These are phyloP conservation scores for Saimiri boliviensis DNA, from an alignment of 2,113 vertebrate genomes.

Conservation along the genomic window DNA sequence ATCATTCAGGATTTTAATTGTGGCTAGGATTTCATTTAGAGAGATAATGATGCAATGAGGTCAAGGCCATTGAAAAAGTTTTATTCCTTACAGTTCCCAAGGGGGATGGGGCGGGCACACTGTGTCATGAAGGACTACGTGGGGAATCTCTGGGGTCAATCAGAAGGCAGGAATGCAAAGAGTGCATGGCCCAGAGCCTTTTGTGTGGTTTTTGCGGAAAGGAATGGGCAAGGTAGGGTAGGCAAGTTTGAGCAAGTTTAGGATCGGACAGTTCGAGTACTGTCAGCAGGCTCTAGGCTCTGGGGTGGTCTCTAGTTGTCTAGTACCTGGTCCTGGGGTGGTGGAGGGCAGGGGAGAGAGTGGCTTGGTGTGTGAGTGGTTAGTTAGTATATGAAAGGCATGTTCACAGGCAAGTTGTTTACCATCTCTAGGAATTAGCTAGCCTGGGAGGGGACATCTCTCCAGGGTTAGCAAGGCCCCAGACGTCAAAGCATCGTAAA, in stretches of 20 bases:
- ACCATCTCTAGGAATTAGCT: background rate
- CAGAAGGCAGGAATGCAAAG: background rate
- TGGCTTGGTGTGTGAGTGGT: background rate
- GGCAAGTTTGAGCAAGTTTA: background rate
- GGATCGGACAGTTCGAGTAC: background rate
- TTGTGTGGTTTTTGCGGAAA: background rate
- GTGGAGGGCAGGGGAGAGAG: background rate
- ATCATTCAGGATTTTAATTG: background rate
- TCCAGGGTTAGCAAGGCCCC: background rate
- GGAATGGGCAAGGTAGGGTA: rapidly evolving
- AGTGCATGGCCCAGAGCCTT: background rate
- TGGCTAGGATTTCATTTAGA: background rate
- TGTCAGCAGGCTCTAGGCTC: background rate
- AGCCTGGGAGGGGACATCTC: background rate
- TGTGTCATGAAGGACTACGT: background rate
- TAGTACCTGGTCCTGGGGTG: background rate
- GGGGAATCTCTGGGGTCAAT: background rate
- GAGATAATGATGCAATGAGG: background rate
- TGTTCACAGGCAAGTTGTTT: background rate
- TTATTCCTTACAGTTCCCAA: background rate
- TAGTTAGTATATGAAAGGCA: background rate
- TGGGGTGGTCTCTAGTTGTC: background rate
- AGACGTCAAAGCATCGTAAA: background rate
- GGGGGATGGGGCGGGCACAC: background rate
- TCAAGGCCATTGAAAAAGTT: background rate